Evolutionary conservation across 2,797 vertebrate genomes (phyloP), one percentile per base, ranked within the genome.

Genomic region (Megalops cyprinoides): DNA sequence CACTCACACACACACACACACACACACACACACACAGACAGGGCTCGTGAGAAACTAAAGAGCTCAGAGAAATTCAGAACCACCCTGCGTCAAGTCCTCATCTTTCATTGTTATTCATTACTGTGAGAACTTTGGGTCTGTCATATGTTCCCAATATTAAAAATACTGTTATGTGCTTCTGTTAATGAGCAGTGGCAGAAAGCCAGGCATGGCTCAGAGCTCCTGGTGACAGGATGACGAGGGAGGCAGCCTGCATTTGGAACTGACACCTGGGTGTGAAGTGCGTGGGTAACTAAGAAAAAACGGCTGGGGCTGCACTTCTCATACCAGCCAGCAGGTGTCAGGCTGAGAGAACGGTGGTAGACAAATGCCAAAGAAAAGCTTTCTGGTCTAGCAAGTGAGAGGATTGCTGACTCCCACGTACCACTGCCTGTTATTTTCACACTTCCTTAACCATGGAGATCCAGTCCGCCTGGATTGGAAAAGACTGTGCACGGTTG

Each of bases 271-370:
- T 39, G 23, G 7, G 65, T 42, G 37, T 37, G 42, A 39, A 42
- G 34, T 39, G n/a, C n/a, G n/a, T n/a, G 37, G 2, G 7, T 39
- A 20, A 42, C 34, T 69, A 15, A 1, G 37, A 39, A 1, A 20
- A 7, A 42, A 42, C n/a, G 0, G 14, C 23, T 14, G 37, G 48
- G 28, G 44, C 42, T 34, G 28, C 51, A 74, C 44, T 80, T 31
- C 79, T 42, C n/a, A 39, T 44, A 79, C 81, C 31, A 14, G 81
- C 67, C 73, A 80, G 71, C 75, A 85, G 79, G 37, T 74, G 86
- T 82, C 74, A 74, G 55, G 58, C 60, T 23, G 9, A 82, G 58
- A 74, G n/a, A 28, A 60, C 51, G 74, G 53, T 42, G 77, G 73
- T 25, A 42, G 18, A 37, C 25, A 58, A 73, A 73, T 28, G 20